Conservation (phyloP, 2,797 vertebrate species). For the Rhynchotus rufescens region DNA sequence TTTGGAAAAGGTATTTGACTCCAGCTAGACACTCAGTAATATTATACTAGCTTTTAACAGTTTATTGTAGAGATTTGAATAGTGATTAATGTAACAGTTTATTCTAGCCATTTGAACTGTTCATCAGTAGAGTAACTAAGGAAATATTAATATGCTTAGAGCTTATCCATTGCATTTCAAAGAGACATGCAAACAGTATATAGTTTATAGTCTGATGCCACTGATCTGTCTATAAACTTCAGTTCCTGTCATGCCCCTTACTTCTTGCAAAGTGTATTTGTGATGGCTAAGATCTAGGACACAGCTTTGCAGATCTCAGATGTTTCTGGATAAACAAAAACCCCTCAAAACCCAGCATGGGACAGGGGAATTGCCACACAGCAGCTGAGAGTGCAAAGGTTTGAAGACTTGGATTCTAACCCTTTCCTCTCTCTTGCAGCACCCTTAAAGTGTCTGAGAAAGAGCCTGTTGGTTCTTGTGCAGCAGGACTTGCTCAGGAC, state of each 20-base stretch:
- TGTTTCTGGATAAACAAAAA: background rate
- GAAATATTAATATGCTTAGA: constrained; percentile 48
- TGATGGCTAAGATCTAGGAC: constrained; percentile 6
- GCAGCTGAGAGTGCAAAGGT: background rate
- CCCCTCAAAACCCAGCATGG: background rate
- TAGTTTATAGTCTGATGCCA: constrained; percentile 57
- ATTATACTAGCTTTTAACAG: constrained; percentile 17
- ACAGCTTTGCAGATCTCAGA: background rate
- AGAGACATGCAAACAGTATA: constrained; percentile 16
- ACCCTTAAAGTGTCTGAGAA: background rate
- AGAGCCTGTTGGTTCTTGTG: background rate
- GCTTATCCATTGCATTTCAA: constrained; percentile 56
- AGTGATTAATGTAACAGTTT: constrained; percentile 44
- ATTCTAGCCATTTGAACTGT: constrained; percentile 55
- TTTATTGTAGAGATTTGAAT: constrained; percentile 55
- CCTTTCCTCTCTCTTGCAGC: background rate
- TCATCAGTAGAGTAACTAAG: constrained; percentile 39
- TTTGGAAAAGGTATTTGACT: background rate
- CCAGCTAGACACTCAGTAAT: constrained; percentile 12
- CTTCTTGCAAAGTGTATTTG: background rate
- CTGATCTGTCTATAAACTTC: constrained; percentile 21
- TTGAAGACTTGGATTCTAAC: background rate
- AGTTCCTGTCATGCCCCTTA: background rate
- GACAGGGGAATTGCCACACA: background rate
- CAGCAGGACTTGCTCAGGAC: background rate